Evolutionary conservation across 2,888 invertebrate species (phyloP).

Genomic region (Macrosiphum euphorbiae): DNA sequence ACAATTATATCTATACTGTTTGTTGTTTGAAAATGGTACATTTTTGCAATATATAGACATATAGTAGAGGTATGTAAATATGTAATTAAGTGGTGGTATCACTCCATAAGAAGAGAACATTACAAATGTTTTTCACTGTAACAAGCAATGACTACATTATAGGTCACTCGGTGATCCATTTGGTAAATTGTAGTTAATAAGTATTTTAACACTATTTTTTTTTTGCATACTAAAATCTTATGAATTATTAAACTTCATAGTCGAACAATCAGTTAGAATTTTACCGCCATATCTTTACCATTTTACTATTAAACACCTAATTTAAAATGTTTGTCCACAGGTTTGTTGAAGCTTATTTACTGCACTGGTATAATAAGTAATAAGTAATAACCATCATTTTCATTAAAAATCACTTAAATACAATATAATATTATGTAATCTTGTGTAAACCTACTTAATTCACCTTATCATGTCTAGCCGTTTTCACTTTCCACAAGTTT

Average conservation of each 20-base stretch:
- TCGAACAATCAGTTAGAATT: not conserved
- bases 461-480: conserved; percentile 42
- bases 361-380: not conserved
- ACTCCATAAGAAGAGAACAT: not conserved
- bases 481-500: conserved; percentile 7
- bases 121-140: not conserved
- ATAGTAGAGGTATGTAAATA: too few species aligned
- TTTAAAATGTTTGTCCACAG: not conserved
- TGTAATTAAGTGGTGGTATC: not conserved
- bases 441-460: not conserved
- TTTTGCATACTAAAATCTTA: not conserved
- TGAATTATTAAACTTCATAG: not conserved
- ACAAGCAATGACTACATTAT: not conserved
- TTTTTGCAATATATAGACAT: not conserved
- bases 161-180: not conserved
- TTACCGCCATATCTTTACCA: not conserved
- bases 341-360: not conserved
- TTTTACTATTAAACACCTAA: not conserved
- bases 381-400: not conserved
- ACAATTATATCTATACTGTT: not conserved
- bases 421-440: not conserved
- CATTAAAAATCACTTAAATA: not conserved
- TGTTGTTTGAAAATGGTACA: not conserved
- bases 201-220: not conserved
- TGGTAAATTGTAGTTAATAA: not conserved